Conservation (phyloP, 2,797 vertebrate genomes). For the Notolabrus celidotus region DNA sequence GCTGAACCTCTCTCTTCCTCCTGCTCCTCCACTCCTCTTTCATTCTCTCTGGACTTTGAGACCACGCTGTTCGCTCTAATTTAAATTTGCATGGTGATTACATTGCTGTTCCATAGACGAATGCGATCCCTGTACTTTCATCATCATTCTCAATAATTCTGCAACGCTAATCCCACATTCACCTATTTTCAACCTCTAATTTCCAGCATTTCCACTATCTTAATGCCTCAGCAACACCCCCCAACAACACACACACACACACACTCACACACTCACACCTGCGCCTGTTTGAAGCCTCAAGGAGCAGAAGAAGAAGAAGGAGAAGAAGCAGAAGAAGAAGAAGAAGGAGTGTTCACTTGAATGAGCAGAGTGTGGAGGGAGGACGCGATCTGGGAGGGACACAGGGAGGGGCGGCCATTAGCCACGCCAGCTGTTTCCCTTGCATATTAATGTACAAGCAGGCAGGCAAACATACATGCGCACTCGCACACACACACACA, state of each 20-base stretch:
- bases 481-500: conserved; percentile 9
- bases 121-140: conserved; percentile 55
- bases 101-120: conserved; percentile 57
- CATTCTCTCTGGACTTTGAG: conserved; percentile 66
- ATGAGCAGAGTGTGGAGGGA: conserved; percentile 66
- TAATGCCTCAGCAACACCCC: conserved; percentile 3
- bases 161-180: conserved; percentile 48
- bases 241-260: conserved; percentile 14
- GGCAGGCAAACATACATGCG: conserved; percentile 27
- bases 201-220: conserved; percentile 21
- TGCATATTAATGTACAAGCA: conserved; percentile 72
- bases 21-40: conserved; percentile 62
- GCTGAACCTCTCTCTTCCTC: conserved; percentile 66
- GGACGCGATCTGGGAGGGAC: conserved; percentile 69
- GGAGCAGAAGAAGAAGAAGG: conserved; percentile 27
- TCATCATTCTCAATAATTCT: conserved; percentile 64
- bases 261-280: conserved; percentile 31
- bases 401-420: conserved; percentile 77
- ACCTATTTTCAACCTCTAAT: conserved; percentile 51
- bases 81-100: conserved; percentile 73
- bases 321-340: conserved; percentile 42
- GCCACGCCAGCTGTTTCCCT: conserved; percentile 78
- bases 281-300: conserved; percentile 53
- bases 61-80: conserved; percentile 61
- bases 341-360: conserved; percentile 57